Base-by-base conservation (phyloP, 1,140 invertebrate genomes). In the Zelostemma sp. region DNA sequence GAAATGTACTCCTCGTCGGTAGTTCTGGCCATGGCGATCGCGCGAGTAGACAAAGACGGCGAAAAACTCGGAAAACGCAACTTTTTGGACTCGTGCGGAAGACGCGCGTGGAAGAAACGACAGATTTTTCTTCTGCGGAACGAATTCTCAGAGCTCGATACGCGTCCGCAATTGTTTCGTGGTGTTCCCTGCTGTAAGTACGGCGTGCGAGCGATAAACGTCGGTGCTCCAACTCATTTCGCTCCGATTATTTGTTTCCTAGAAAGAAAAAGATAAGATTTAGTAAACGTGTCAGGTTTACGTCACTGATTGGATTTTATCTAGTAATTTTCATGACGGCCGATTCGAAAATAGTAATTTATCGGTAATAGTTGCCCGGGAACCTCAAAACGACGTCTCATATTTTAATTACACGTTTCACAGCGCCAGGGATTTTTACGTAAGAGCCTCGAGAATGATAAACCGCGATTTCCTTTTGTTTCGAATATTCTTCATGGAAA, bases 1-100 rank as follows among this genome's bases (percentile, higher is more conserved):
- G 84, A 84, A 15, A 76, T 78, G 56, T 77, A 82, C 17, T 79
- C 81, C 9, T 68, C 72, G 25, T 75, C 76, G 18, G 76, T 74
- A 59, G 80, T 80, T 19, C 78, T 82, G 53, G 80, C 76, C 84
- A 84, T 85, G 51, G 38, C 28, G 48, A 8, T 48, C 35, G 41
- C 48, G 40, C n/a, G 38, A 35, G 16, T 33, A 45, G 41, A 50
- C 46, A 8, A 45, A 14, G 46, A 60, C 19, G 40, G 16, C 1
- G 8, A n/a, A n/a, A n/a, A n/a, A n/a, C n/a, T n/a, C n/a, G n/a
- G 38, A 40, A 31, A 47, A 58, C 46, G 38, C n/a, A 16, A 31
- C 11, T 31, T 50, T 21, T 35, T 58, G 51, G 47, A 14, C 28
- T 38, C 51, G 38, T 46, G 43, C 59, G 61, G 54, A 63, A 63